Evolutionary conservation across 1,140 invertebrate species (phyloP), one percentile per base, ranked within the genome.

Genomic region (Linepithema humile): DNA sequence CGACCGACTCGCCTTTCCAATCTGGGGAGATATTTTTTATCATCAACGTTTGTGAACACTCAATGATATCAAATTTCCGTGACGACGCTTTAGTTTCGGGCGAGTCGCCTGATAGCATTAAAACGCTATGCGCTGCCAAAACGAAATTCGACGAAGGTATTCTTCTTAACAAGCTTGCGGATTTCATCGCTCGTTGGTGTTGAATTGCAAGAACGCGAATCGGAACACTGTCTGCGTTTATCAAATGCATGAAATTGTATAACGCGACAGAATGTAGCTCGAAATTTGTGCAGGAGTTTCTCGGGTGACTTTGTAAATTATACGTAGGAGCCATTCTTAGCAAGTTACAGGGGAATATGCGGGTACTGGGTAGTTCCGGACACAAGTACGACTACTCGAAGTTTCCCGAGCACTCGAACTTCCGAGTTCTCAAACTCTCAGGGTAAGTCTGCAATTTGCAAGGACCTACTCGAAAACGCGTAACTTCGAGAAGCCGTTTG

Each of bases 281-380:
- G 67, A 77, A 80, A 80, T 70, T 53, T 40, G 48, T 35, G 20
- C 48, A 26, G 23, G 35, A 53, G 29, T 60, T 45, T 59, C 55
- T 38, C 55, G 55, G 69, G 38, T 82, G 80, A 82, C 57, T 74
- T 74, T 74, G 80, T 80, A 80, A 80, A 80, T 80, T 80, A 80
- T 70, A 80, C 75, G 57, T 57, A 40, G 75, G 48, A 69, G 64
- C 75, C 35, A 80, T 80, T 80, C 75, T 80, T 80, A 55, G 64
- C 64, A 50, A 70, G 64, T 80, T 69, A 80, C 62, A 80, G 38
- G n/a, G n/a, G 75, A 57, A 80, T 80, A 80, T 80, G 64, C 64
- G 75, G 75, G 64, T 69, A 70, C 64, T 40, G 32, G 60, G 45
- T 67, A 78, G 32, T 80, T 80, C 75, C 75, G 64, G 50, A 43